phyloP scores from a whole-genome alignment of 2,888 invertebrate genomes.

The Tipula lateralis region DNA sequence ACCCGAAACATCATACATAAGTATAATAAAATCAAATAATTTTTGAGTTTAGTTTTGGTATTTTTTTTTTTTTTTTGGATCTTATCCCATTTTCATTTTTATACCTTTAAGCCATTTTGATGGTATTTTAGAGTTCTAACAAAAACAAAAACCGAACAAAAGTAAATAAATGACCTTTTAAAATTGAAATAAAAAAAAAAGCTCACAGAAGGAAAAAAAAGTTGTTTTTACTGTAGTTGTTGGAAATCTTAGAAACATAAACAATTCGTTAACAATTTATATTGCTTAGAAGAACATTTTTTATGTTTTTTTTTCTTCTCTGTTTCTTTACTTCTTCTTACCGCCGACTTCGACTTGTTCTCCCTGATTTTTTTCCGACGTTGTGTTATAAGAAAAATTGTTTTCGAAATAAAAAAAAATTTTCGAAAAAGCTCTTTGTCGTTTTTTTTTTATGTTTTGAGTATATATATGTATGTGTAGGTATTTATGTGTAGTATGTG shows the following conservation, averaged over 20 bases:
- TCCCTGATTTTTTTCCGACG: background rate
- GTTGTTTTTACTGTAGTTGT: background rate
- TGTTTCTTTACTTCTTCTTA: background rate
- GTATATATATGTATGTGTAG: too few species aligned
- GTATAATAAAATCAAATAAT: background rate
- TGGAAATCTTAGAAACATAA: background rate
- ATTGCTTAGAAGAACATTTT: background rate
- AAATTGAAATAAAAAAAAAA: background rate
- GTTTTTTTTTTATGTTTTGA: background rate
- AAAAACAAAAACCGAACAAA: background rate
- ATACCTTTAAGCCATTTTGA: background rate
- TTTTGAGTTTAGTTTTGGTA: background rate
- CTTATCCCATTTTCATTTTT: background rate
- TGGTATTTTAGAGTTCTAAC: background rate
- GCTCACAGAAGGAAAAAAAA: background rate
- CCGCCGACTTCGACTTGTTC: background rate
- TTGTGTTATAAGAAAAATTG: background rate
- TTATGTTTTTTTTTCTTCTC: background rate
- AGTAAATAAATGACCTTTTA: background rate
- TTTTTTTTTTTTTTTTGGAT: background rate
- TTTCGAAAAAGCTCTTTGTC: background rate
- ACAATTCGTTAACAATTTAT: slow-evolving; percentile 11
- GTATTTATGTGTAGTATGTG: background rate
- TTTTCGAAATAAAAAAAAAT: background rate
- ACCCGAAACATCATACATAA: background rate